Base-by-base conservation (phyloP, 2,888 invertebrate genomes). In the Doris montereyensis region DNA sequence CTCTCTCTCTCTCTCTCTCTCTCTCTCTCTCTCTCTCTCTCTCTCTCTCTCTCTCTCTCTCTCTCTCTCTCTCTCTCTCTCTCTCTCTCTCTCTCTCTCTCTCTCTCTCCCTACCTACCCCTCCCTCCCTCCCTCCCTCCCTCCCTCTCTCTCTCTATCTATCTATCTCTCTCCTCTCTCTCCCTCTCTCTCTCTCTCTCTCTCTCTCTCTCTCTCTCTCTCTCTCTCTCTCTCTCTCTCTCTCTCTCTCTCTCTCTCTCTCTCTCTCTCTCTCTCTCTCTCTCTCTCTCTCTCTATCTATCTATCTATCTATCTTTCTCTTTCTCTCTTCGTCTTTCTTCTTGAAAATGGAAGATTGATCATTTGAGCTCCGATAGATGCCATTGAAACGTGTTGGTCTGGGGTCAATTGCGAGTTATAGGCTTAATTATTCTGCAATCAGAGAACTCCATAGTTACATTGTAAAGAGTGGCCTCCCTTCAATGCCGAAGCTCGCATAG, bases 121-220 rank as follows among this genome's bases (percentile, higher is more conserved):
- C n/a, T 1, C 41, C 71, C 17, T 8, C 13, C 41, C 34, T 21
- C 32, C 34, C n/a, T 17, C 67, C 21, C 76, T 58, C 21, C 77
- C 32, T 60, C 76, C 60, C 35, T 17, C 75, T 77, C 78, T 78
- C n/a, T n/a, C n/a, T n/a, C n/a, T n/a, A n/a, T n/a, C n/a, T n/a
- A n/a, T n/a, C n/a, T n/a, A n/a, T n/a, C 83, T 79, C 78, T 81
- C 62, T 62, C 28, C 24, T n/a, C 32, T 10, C 10, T 4, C 5
- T 4, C 10, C 5, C 8, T 32, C 71, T 10, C 71, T 13, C 35
- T 21, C 32, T 71, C 71, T 34, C 71, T 35, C 35, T 71, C 71
- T 34, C 35, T 71, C 32, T 71, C 71, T 5, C n/a, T n/a, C 21
- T 35, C 71, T 17, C 21, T 32, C 2, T 34, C 35, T 32, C 71